Evolutionary conservation across 2,888 invertebrate genomes (phyloP).

Genomic region (Cotesia congregata): DNA sequence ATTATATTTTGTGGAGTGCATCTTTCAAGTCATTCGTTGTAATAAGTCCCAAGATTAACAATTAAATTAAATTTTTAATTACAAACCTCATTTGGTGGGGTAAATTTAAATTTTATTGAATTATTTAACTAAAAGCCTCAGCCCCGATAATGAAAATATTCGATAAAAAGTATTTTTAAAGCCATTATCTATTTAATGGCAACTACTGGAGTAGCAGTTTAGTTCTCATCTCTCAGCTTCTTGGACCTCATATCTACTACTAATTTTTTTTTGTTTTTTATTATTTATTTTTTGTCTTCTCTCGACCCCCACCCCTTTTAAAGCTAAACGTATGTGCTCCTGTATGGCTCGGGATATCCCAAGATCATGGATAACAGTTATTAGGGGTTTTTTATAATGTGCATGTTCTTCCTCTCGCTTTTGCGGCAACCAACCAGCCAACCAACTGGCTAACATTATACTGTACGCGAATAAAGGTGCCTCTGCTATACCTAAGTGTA

Average conservation of each 20-base stretch:
- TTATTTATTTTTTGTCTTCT: slow-evolving; percentile 15
- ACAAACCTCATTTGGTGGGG: background rate
- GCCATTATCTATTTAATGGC: background rate
- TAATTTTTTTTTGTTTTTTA: slow-evolving; percentile 18
- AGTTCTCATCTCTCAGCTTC: slow-evolving; percentile 16
- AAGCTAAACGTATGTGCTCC: slow-evolving; percentile 40
- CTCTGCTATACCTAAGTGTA: slow-evolving; percentile 11
- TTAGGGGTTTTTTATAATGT: slow-evolving; percentile 69
- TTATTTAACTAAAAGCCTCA: background rate
- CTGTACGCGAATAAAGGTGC: slow-evolving; percentile 32
- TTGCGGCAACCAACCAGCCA: slow-evolving; percentile 38
- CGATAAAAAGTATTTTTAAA: slow-evolving; percentile 5
- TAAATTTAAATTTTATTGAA: background rate
- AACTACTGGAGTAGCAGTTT: slow-evolving; percentile 29
- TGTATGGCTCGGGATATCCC: slow-evolving; percentile 56
- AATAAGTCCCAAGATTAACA: background rate
- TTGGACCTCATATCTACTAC: slow-evolving; percentile 12
- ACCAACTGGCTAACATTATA: slow-evolving; percentile 13
- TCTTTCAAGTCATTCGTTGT: slow-evolving; percentile 1
- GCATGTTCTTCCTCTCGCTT: slow-evolving; percentile 54
- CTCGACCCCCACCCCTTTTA: slow-evolving; percentile 10
- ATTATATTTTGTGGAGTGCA: slow-evolving; percentile 8
- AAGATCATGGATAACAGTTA: slow-evolving; percentile 70
- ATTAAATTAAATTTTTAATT: background rate
- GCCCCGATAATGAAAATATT: background rate